Base-by-base conservation (phyloP, 2,888 invertebrate species). In the Augiades crinisus region DNA sequence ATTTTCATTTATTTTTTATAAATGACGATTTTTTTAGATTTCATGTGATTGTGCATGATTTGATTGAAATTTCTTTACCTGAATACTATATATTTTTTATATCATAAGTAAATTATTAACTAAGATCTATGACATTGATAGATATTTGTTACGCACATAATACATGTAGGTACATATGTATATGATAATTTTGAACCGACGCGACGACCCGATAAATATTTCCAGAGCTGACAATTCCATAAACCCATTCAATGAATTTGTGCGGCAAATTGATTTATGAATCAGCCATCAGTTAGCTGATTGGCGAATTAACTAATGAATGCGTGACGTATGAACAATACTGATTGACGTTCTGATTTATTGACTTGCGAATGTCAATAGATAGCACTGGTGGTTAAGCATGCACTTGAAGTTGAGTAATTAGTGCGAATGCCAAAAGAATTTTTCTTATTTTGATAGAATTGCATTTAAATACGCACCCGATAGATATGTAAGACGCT, bases 241-340 rank as follows among this genome's bases (percentile, higher is more conserved):
- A 41, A 44, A 51, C 22, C 43, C 17, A 27, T 36, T 13, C 49
- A 43, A 22, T 14, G 41, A 34, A 27, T 46, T 41, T 36, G 41
- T 44, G 44, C 19, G 21, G 30, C 37, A 43, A 50, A 44, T 51
- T 51, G 50, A 51, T 51, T 44, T 51, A 44, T 44, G 50, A 37
- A 44, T 44, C 44, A 37, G 14, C 22, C 22, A 44, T 50, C 43
- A 37, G 19, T 50, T 27, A 50, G 44, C 36, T 44, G 37, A 51
- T 44, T 44, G 50, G 44, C 44, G 22, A 51, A 51, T 51, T 51
- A 51, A 51, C 50, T 51, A 44, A 51, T 51, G 43, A 51, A 37
- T 16, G 37, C 44, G 19, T 47, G 50, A 44, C 31, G 50, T 44
- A 43, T 44, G 50, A 37, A 30, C 44, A 44, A 16, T 31, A 31